Evolutionary conservation across 2,797 vertebrate genomes (phyloP), one percentile per base, ranked within the genome.

Genomic region (Aythya fuligula): DNA sequence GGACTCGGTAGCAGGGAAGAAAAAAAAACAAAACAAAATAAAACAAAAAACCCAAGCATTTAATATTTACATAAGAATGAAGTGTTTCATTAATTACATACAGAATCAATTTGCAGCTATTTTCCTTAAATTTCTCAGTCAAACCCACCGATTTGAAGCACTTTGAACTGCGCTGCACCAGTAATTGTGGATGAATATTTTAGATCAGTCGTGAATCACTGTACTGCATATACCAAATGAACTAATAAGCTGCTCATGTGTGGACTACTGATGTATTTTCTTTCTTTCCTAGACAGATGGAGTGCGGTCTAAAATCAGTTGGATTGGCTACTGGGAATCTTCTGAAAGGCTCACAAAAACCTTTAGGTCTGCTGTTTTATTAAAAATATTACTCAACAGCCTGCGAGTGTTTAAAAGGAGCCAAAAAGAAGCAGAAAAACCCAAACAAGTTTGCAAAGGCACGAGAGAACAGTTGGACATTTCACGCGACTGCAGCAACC

Each of bases 151-250:
- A 98, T 97, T 93, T 96, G 95, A 92, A 95, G 90, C 93, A 96
- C 95, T 98, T 97, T 97, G 97, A 97, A 98, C 97, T 96, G 88
- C 79, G 90, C 76, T 95, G 94, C 47, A 54, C 97, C 97, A 98
- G 93, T 98, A 98, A 99, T 98, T 98, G 98, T 89, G 96, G 96
- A 98, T 96, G 97, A 98, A 98, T 97, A 98, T 98, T 98, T 98
- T 96, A 98, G 96, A 97, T 97, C 96, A 94, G 97, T 93, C 97
- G 97, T 97, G 97, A 97, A 97, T 97, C 90, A 97, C 94, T 88
- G 93, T 93, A 95, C 91, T 93, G 93, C 95, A 91, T 95, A 90
- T 92, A 97, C 97, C 97, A 97, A 97, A 98, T 98, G 96, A 98
- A 97, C 98, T 98, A 98, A 98, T 98, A 97, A 98, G 96, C 96